Evolutionary conservation across 2,797 vertebrate species (phyloP).

Genomic region (Calcarius lapponicus): DNA sequence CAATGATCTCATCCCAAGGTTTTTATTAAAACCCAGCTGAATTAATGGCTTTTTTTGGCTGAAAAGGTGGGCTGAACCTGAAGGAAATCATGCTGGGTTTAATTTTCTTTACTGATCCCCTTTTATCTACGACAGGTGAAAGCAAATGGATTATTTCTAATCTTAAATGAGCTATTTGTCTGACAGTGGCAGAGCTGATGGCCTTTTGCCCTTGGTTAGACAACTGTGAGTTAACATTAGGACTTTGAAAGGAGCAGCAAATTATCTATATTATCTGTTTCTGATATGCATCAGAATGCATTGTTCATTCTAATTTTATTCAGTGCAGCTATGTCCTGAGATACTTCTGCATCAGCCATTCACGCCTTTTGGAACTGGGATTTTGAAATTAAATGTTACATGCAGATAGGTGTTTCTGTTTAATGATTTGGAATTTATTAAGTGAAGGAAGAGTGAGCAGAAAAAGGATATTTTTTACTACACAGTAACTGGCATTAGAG

Average conservation of each 20-base stretch:
- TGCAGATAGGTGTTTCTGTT: not conserved
- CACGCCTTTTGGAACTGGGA: not conserved
- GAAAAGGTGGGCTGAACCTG: not conserved
- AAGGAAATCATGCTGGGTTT: not conserved
- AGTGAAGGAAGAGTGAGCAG: not conserved
- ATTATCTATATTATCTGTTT: not conserved
- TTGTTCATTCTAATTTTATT: not conserved
- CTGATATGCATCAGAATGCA: not conserved
- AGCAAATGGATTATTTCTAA: not conserved
- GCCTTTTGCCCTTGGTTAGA: not conserved
- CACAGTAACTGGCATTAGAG: not conserved
- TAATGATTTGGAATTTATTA: conserved; percentile 9
- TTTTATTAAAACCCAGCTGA: not conserved
- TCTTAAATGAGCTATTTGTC: conserved; percentile 16
- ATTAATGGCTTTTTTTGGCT: not conserved
- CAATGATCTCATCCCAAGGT: not conserved
- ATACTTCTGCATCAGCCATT: not conserved
- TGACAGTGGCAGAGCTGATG: not conserved
- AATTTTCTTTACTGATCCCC: not conserved
- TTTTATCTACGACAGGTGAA: not conserved
- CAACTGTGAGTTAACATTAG: not conserved
- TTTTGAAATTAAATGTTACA: conserved; percentile 10
- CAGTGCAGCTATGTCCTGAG: not conserved
- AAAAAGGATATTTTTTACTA: not conserved
- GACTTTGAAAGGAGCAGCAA: not conserved